Base-by-base conservation (phyloP, 2,113 vertebrate genomes). In the Aptenodytes forsteri region DNA sequence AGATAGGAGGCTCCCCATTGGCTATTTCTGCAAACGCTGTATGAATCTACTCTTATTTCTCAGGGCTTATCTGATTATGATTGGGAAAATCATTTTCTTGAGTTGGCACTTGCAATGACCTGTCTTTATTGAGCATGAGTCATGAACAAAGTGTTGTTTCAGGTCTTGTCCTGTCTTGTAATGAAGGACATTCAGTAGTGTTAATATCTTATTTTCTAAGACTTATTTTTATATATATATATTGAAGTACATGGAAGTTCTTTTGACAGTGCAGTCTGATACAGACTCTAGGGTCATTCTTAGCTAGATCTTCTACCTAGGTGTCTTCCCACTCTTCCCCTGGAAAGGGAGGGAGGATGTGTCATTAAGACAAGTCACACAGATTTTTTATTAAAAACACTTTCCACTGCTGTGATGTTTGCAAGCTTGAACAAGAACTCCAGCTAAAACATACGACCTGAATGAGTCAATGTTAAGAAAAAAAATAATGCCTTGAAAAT, bases 361-460 rank as follows among this genome's bases (percentile, higher is more conserved):
- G 79, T 84, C 91, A 89, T 27, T 44, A 93, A 97, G 88, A 87
- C 70, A 81, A 96, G 84, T 77, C 90, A 95, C 67, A 78, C 17
- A 86, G 65, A 81, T 90, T 93, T 96, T 93, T 92, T 95, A 95
- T 95, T 94, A 95, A 96, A 92, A 97, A 71, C 38, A 50, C 26
- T 94, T 95, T 80, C 92, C 54, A 67, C 38, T 86, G 55, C 65
- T 95, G 46, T 95, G 93, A 91, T 96, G 91, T 96, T 97, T 97
- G 95, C 78, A 91, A 94, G 87, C 71, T 89, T 95, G 46, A 96
- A 89, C 58, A 52, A 95, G 89, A 97, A 96, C 66, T 95, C 96
- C 58, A 90, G 42, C 78, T 94, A 95, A 94, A 94, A 93, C 81
- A 92, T 89, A 93, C 82, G 86, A 98, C 58, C 75, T 69, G 80